Base-by-base conservation (phyloP, 2,888 invertebrate genomes). In the Drosophila mettleri region DNA sequence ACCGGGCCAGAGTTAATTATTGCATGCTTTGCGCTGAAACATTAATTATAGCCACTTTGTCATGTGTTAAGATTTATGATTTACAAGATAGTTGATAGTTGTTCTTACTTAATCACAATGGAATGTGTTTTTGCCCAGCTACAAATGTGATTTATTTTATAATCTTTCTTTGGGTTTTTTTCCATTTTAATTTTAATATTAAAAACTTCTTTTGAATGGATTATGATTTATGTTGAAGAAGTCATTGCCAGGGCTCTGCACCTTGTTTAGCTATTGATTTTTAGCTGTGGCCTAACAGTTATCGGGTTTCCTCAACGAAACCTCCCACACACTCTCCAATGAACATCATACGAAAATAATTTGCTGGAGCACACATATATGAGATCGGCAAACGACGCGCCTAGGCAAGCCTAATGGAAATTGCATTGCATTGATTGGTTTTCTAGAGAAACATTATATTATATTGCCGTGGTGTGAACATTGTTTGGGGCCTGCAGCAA, bases 381-480 rank as follows among this genome's bases (percentile, higher is more conserved):
- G 43, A 54, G 65, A 65, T 65, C 16, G 12, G 18, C 18, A 49
- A 49, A 51, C 14, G 65, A 64, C 36, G 64, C 43, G 31, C 18
- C 39, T 62, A 14, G 31, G 48, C 48, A 20, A 55, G 48, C 55
- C 55, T 62, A 80, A 62, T 80, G 75, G 59, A 76, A 72, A 77
- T 73, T 45, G 67, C 59, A 49, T 41, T 16, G 49, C 79, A 78
- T 63, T 82, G 78, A 78, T 78, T 78, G 78, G 76, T 61, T 78
- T 78, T 75, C 49, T 69, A 46, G 45, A 39, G 39, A 38, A 31
- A 29, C 49, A 60, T 62, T 39, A 64, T 55, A 67, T 75, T 58
- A 36, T 61, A 65, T 62, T 57, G 74, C 57, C 43, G 59, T 72
- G 86, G 82, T 85, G 82, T 87, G 88, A 82, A 82, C 82, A 85